Evolutionary conservation across 2,888 invertebrate species (phyloP).

Genomic region (Neoitamus cyanurus): DNA sequence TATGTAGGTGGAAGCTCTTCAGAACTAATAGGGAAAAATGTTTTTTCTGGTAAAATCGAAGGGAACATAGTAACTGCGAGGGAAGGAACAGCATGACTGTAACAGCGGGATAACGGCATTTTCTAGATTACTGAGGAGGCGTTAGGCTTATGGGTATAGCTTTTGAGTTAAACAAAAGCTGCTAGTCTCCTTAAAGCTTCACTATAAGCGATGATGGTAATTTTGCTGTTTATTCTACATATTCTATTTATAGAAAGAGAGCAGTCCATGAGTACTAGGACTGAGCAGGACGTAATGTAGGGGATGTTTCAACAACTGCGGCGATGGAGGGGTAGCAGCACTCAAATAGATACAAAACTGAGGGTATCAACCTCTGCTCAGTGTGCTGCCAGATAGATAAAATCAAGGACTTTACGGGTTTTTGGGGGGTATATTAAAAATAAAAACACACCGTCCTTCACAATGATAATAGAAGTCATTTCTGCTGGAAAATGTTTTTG

Average conservation of each 20-base stretch:
- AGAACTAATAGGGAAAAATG: neutral
- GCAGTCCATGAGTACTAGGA: neutral
- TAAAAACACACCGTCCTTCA: neutral
- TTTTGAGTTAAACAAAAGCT: neutral
- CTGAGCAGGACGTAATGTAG: neutral
- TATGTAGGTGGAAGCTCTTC: neutral
- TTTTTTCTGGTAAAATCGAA: neutral
- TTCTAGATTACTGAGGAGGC: neutral
- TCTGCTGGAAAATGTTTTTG: neutral
- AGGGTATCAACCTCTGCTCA: conserved; percentile 24
- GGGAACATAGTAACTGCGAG: neutral
- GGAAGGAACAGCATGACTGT: neutral
- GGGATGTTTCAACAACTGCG: conserved; percentile 7
- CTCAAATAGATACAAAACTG: neutral
- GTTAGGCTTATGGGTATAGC: neutral
- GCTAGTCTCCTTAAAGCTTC: neutral
- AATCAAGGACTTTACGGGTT: neutral
- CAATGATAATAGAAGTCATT: neutral
- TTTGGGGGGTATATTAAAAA: neutral
- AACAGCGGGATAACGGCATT: neutral
- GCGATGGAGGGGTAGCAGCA: conserved; percentile 9
- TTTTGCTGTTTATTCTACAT: neutral
- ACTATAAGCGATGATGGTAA: neutral
- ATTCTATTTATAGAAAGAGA: neutral
- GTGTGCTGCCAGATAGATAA: conserved; percentile 15